A percentile compares a stretch with the other conserved stretches of the same genome.
Conservation (phyloP, 1,140 invertebrate genomes). For the Luehdorfia chinensis region DNA sequence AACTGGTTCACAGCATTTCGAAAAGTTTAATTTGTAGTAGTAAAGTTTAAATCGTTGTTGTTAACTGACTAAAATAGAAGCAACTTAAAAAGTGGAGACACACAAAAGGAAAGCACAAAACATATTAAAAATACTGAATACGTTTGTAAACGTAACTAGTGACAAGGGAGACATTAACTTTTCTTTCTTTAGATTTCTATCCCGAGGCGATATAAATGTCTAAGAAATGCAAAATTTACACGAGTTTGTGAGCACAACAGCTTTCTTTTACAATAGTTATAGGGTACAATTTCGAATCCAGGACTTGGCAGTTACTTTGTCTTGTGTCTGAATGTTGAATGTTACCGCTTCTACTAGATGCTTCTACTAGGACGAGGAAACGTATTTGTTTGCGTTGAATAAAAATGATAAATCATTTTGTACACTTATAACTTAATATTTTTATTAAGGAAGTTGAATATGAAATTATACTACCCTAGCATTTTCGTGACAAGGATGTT, state of each 20-base stretch:
- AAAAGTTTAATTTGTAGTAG: too few relatives aligned
- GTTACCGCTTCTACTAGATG: constrained; percentile 19
- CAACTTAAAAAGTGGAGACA: too few relatives aligned
- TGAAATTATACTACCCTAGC: neutral
- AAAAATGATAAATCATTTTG: constrained; percentile 12
- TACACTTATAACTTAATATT: constrained; percentile 6
- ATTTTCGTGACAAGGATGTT: constrained; percentile 1
- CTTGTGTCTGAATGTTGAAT: constrained; percentile 36
- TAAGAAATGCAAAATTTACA: constrained; percentile 16
- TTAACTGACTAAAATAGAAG: too few relatives aligned
- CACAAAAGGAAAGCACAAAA: neutral
- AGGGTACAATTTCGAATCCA: constrained; percentile 25
- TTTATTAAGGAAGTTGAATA: constrained; percentile 3
- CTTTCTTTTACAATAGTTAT: constrained; percentile 25
- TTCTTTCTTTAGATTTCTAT: constrained; percentile 14
- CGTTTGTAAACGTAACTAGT: constrained; percentile 13
- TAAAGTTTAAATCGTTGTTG: too few relatives aligned
- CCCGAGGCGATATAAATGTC: constrained; percentile 12
- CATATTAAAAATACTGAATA: constrained; percentile 11
- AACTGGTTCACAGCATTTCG: too few relatives aligned
- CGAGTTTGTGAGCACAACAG: constrained; percentile 11
- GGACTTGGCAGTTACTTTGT: constrained; percentile 25
- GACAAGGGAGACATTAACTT: constrained; percentile 6
- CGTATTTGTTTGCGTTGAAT: constrained; percentile 24
- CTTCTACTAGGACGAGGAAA: neutral